Conservation (phyloP, 1,140 invertebrate genomes). For the Akabosia matsudoensis region DNA sequence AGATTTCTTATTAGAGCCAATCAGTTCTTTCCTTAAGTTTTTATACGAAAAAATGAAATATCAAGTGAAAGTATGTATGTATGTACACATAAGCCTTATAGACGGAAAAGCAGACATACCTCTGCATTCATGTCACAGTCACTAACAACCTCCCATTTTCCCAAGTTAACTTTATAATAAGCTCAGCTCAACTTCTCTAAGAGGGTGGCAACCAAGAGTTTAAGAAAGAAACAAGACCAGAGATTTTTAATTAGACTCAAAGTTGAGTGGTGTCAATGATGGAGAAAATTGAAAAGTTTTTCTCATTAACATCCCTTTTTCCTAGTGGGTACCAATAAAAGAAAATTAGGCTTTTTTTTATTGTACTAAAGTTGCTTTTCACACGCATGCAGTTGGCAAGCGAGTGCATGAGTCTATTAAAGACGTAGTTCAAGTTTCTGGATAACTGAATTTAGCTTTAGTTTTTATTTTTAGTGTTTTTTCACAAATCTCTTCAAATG, state of each 20-base stretch:
- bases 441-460: too few species aligned
- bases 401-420: too few species aligned
- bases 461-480: too few species aligned
- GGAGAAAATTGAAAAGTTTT: slow-evolving; percentile 45
- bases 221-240: slow-evolving; percentile 22
- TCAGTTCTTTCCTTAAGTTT: slow-evolving; percentile 14
- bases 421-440: too few species aligned
- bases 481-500: too few species aligned
- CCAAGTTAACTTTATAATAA: not conserved
- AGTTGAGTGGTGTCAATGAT: slow-evolving; percentile 40
- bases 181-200: not conserved
- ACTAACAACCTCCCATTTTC: not conserved
- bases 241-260: slow-evolving; percentile 44
- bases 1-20: slow-evolving; percentile 24
- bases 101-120: not conserved
- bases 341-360: slow-evolving; percentile 4
- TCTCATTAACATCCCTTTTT: not conserved
- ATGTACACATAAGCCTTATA: not conserved
- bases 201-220: not conserved
- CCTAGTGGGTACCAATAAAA: too few species aligned
- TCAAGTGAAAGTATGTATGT: too few species aligned
- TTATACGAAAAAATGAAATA: too few species aligned
- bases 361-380: not conserved
- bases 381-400: not conserved
- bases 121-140: not conserved